Conservation (phyloP, 2,888 invertebrate genomes). For the Drosophila mercatorum region DNA sequence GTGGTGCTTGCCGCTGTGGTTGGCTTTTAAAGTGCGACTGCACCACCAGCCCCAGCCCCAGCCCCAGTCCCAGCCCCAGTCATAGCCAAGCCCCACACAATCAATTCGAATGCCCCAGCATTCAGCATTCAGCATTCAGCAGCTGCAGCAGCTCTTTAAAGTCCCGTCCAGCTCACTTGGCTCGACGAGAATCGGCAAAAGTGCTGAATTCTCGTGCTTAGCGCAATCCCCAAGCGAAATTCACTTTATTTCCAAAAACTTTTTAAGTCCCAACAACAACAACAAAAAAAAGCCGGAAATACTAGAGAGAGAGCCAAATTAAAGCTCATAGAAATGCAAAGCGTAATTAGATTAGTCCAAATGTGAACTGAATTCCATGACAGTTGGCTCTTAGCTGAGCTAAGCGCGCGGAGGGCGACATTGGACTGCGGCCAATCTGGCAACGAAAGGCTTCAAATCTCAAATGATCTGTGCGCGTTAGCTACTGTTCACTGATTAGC, state of each 20-base stretch:
- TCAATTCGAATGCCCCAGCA: slow-evolving; percentile 3
- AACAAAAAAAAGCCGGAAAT: background rate
- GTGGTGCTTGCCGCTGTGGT: slow-evolving; percentile 1
- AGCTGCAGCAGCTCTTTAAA: slow-evolving; percentile 5
- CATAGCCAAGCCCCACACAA: background rate
- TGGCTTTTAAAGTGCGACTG: slow-evolving; percentile 9
- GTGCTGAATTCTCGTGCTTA: slow-evolving; percentile 12
- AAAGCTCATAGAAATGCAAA: slow-evolving; percentile 13
- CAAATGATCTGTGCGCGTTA: background rate
- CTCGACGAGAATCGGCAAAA: slow-evolving; percentile 17
- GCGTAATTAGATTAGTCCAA: slow-evolving; percentile 5
- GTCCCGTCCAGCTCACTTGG: background rate
- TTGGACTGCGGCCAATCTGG: slow-evolving; percentile 1
- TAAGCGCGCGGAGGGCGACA: background rate
- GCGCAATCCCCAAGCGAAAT: background rate
- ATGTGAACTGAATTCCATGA: slow-evolving; percentile 4
- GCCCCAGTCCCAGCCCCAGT: background rate
- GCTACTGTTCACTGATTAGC: background rate
- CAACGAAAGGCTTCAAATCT: background rate
- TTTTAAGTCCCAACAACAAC: background rate
- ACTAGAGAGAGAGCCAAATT: background rate
- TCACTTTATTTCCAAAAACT: slow-evolving; percentile 3
- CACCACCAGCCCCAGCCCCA: background rate
- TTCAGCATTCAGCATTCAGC: background rate
- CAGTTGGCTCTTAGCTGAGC: background rate